phyloP scores from a whole-genome alignment of 2,113 vertebrate genomes.

The Ptilonorhynchus violaceus region DNA sequence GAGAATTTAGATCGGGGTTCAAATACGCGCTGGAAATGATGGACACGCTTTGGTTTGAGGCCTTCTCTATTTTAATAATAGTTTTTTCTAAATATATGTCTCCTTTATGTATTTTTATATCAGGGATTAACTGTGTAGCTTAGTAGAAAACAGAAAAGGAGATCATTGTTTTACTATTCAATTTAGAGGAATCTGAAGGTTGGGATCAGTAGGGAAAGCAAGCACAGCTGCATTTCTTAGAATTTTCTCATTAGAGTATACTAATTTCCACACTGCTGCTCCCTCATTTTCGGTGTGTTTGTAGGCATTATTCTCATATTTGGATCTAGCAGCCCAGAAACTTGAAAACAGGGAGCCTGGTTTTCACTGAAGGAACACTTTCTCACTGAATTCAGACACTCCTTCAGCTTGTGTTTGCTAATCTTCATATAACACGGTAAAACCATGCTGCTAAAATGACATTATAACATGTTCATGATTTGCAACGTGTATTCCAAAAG shows the following conservation, averaged over 20 bases:
- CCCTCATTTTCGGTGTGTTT: background rate
- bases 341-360: background rate
- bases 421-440: background rate
- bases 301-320: background rate
- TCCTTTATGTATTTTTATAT: background rate
- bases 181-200: background rate
- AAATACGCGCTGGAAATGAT: background rate
- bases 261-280: background rate
- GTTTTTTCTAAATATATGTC: background rate
- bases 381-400: background rate
- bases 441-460: background rate
- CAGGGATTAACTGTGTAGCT: background rate
- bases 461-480: background rate
- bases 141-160: background rate
- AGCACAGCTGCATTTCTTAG: background rate
- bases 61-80: background rate
- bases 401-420: background rate
- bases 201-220: background rate
- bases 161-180: conserved; percentile 12
- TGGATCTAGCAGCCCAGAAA: background rate
- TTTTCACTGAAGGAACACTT: background rate
- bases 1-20: background rate
- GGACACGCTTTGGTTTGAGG: background rate
- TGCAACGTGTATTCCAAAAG: background rate
- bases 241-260: background rate